These are phyloP conservation scores for Chaetorhynchus papuensis DNA, from an alignment of 2,113 vertebrate species.

Conservation along the genomic window DNA sequence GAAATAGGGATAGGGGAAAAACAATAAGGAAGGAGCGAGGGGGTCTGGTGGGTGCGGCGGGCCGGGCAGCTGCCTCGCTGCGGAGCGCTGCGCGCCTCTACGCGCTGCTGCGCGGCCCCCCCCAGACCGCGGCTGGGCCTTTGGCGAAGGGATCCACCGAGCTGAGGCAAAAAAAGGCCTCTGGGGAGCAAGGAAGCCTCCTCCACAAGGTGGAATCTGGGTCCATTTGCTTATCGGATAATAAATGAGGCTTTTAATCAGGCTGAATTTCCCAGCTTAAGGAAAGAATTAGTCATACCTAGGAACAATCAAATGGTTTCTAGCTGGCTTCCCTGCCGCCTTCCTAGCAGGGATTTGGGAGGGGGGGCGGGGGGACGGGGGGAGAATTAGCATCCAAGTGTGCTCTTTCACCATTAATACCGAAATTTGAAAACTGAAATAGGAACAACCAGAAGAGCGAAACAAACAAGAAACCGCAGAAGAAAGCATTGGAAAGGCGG, in stretches of 20 bases:
- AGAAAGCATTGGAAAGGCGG: conserved; percentile 62
- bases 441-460: neutral
- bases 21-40: neutral
- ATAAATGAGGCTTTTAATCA: conserved; percentile 74
- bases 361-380: neutral
- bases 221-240: conserved; percentile 67
- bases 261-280: conserved; percentile 64
- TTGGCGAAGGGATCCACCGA: neutral
- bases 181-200: conserved; percentile 33
- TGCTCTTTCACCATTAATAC: conserved; percentile 34
- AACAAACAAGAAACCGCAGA: conserved; percentile 39
- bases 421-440: conserved; percentile 62
- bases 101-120: neutral
- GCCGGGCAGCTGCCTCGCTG: neutral
- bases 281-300: conserved; percentile 72
- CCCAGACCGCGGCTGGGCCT: neutral
- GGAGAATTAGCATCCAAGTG: neutral
- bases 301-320: conserved; percentile 56
- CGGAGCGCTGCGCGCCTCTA: neutral
- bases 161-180: neutral
- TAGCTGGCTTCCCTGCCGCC: conserved; percentile 31
- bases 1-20: too few species aligned
- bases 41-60: neutral
- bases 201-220: conserved; percentile 57
- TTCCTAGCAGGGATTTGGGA: neutral